These are phyloP conservation scores for Actinemys pallida DNA, from an alignment of 2,113 vertebrate genomes.

Conservation along the genomic window DNA sequence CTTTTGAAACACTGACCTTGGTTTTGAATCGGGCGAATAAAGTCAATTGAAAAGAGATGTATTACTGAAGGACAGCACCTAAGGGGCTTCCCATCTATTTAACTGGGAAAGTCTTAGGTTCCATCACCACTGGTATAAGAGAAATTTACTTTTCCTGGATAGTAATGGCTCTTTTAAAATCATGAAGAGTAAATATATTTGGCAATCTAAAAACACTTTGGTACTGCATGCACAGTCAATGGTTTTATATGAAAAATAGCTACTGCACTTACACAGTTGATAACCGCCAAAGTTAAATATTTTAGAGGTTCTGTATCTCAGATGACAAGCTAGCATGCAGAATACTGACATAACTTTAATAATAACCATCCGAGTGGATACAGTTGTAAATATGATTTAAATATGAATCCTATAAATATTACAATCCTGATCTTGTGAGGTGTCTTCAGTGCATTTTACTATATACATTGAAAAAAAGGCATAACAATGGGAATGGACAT, in stretches of 20 bases:
- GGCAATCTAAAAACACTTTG: not conserved
- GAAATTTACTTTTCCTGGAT: not conserved
- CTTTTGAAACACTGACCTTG: not conserved
- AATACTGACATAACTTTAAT: not conserved
- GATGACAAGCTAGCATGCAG: not conserved
- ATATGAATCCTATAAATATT: rapidly evolving
- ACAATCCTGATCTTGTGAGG: not conserved
- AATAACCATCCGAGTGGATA: not conserved
- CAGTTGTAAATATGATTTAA: not conserved
- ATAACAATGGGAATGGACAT: not conserved
- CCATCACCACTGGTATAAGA: not conserved
- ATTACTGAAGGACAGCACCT: not conserved
- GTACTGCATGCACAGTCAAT: not conserved
- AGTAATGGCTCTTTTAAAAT: not conserved
- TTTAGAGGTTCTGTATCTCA: not conserved
- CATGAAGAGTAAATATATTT: not conserved
- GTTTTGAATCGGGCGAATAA: not conserved
- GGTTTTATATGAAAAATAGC: not conserved
- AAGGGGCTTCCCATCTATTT: not conserved
- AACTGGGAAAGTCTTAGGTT: not conserved
- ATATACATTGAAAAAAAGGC: not conserved
- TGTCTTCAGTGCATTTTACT: not conserved
- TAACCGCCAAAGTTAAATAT: not conserved
- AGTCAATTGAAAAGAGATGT: not conserved
- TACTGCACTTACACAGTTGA: not conserved